Evolutionary conservation across 2,113 vertebrate genomes (phyloP).

Genomic region (Xyliphius kryptos): DNA sequence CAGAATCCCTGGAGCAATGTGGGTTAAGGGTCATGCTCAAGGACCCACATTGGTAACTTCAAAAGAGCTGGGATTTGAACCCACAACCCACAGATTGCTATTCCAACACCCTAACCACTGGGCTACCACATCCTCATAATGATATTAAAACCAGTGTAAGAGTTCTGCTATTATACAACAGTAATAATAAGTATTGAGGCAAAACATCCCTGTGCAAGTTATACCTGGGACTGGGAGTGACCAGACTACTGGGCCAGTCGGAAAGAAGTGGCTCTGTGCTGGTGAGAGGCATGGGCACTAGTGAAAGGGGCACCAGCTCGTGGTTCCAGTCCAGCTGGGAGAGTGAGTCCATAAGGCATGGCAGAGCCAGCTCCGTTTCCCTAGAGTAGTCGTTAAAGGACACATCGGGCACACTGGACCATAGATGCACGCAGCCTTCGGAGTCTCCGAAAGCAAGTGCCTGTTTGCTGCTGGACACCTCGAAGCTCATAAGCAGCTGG

Average conservation of each 20-base stretch:
- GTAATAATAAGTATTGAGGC: too few species aligned
- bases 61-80: too few species aligned
- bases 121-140: too few species aligned
- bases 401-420: constrained; percentile 85
- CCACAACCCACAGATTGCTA: too few species aligned
- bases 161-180: too few species aligned
- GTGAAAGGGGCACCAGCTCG: constrained; percentile 86
- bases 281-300: constrained; percentile 86
- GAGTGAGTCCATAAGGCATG: constrained; percentile 86
- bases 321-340: constrained; percentile 95
- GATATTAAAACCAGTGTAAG: too few species aligned
- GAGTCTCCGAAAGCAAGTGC: constrained; percentile 93
- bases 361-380: constrained; percentile 87
- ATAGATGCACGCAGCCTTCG: constrained; percentile 88
- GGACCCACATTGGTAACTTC: too few species aligned
- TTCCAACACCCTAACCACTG: too few species aligned
- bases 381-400: constrained; percentile 91
- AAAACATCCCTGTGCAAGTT: background rate
- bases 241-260: constrained; percentile 79
- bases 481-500: constrained; percentile 93
- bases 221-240: constrained; percentile 80
- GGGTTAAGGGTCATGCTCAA: too few species aligned
- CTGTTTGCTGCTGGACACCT: constrained; percentile 92
- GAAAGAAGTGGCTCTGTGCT: constrained; percentile 78
- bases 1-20: too few species aligned